These are phyloP conservation scores for Rhinophrynus dorsalis DNA, from an alignment of 2,797 vertebrate genomes.

Conservation along the genomic window DNA sequence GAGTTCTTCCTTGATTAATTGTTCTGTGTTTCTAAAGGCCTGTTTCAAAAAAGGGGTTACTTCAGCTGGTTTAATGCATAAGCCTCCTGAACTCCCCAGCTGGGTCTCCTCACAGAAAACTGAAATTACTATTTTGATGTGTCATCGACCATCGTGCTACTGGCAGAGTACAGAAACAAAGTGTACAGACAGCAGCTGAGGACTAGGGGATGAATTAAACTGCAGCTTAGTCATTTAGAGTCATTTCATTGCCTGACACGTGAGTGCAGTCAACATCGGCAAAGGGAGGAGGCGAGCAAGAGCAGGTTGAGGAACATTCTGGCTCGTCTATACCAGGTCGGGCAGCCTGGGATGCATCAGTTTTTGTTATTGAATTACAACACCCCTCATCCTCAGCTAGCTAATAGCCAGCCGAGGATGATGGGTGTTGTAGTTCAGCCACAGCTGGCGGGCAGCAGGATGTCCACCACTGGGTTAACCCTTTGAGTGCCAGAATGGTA, in stretches of 20 bases:
- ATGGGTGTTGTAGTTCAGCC: too few relatives aligned
- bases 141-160: constrained; percentile 24
- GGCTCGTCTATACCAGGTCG: too few relatives aligned
- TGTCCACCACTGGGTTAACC: too few relatives aligned
- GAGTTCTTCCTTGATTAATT: too few relatives aligned
- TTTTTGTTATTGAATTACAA: neutral
- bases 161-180: constrained; percentile 32
- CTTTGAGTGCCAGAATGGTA: too few relatives aligned
- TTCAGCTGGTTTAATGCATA: neutral
- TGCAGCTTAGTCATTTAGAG: constrained; percentile 42
- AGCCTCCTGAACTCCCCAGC: constrained; percentile 12
- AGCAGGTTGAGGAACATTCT: neutral
- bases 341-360: too few relatives aligned
- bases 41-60: too few relatives aligned
- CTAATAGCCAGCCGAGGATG: too few relatives aligned
- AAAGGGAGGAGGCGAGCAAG: constrained; percentile 3
- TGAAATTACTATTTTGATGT: constrained; percentile 30
- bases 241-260: constrained; percentile 23
- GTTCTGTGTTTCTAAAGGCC: too few relatives aligned
- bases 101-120: neutral
- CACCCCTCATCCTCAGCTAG: too few relatives aligned
- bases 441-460: too few relatives aligned
- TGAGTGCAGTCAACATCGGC: constrained; percentile 1
- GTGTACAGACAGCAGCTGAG: constrained; percentile 39
- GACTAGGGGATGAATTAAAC: constrained; percentile 24